These are phyloP conservation scores for Xestia rhomboidea DNA, from an alignment of 2,888 invertebrate genomes.

Conservation along the genomic window DNA sequence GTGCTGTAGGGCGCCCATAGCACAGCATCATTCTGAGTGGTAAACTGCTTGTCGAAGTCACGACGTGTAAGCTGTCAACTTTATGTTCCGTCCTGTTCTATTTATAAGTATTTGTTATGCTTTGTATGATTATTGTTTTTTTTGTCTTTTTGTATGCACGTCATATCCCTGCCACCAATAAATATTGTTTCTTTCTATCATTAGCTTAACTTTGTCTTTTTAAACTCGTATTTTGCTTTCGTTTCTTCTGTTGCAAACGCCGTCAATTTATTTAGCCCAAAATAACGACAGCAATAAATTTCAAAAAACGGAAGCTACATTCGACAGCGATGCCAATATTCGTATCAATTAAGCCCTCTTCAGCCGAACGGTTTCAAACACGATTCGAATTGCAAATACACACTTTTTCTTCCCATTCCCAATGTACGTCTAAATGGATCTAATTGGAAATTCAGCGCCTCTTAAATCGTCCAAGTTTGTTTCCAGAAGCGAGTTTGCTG, in stretches of 20 bases:
- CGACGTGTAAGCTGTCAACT: too few species aligned
- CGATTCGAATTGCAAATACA: constrained; percentile 85
- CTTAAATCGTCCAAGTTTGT: constrained; percentile 68
- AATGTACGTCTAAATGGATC: constrained; percentile 77
- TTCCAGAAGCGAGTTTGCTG: constrained; percentile 49
- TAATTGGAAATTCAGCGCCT: constrained; percentile 81
- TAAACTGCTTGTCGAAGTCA: too few species aligned
- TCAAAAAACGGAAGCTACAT: constrained; percentile 51
- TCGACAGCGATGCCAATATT: constrained; percentile 72
- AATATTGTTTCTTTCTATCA: too few species aligned
- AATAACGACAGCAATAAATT: constrained; percentile 57
- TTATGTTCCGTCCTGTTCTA: too few species aligned
- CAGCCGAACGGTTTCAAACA: constrained; percentile 77
- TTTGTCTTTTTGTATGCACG: too few species aligned
- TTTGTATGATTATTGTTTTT: too few species aligned
- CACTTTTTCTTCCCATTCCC: constrained; percentile 76
- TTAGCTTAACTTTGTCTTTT: not conserved
- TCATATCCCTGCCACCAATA: too few species aligned
- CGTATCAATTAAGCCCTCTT: constrained; percentile 85
- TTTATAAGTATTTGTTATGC: too few species aligned
- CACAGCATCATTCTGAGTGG: too few species aligned
- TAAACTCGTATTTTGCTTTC: not conserved
- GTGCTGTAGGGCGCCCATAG: too few species aligned
- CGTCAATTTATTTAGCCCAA: constrained; percentile 35
- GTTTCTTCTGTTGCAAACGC: constrained; percentile 15